Conservation (phyloP, 1,140 invertebrate genomes). For the Plutomurus gul region DNA sequence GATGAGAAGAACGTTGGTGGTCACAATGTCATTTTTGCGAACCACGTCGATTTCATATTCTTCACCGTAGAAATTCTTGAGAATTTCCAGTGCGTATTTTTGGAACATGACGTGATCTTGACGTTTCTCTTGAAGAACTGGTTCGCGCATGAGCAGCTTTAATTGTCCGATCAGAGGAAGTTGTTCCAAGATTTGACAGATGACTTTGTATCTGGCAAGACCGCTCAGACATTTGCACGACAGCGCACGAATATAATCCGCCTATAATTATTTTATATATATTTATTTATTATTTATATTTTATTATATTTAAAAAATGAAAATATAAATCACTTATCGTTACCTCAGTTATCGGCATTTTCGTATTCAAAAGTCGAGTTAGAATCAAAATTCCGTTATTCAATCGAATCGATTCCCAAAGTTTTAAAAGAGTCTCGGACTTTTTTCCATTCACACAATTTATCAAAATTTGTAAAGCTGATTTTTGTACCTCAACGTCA, state of each 20-base stretch:
- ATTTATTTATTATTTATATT: too few relatives aligned
- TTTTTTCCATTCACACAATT: slow-evolving; percentile 53
- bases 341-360: slow-evolving; percentile 94
- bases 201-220: slow-evolving; percentile 85
- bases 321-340: too few relatives aligned
- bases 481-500: slow-evolving; percentile 88
- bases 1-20: neutral
- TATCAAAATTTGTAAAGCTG: slow-evolving; percentile 68
- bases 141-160: slow-evolving; percentile 90
- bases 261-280: too few relatives aligned
- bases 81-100: slow-evolving; percentile 87
- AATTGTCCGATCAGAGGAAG: slow-evolving; percentile 90
- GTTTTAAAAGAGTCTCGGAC: slow-evolving; percentile 84
- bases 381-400: slow-evolving; percentile 58
- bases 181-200: slow-evolving; percentile 94
- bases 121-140: slow-evolving; percentile 88
- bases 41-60: slow-evolving; percentile 72
- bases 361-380: slow-evolving; percentile 79
- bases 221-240: slow-evolving; percentile 91
- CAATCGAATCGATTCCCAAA: slow-evolving; percentile 87
- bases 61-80: slow-evolving; percentile 86
- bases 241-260: slow-evolving; percentile 87
- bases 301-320: too few relatives aligned
- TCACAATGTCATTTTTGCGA: slow-evolving; percentile 2
- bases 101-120: slow-evolving; percentile 95